Base-by-base conservation (phyloP, 2,797 vertebrate genomes). In the Microctenopoma lineatum region DNA sequence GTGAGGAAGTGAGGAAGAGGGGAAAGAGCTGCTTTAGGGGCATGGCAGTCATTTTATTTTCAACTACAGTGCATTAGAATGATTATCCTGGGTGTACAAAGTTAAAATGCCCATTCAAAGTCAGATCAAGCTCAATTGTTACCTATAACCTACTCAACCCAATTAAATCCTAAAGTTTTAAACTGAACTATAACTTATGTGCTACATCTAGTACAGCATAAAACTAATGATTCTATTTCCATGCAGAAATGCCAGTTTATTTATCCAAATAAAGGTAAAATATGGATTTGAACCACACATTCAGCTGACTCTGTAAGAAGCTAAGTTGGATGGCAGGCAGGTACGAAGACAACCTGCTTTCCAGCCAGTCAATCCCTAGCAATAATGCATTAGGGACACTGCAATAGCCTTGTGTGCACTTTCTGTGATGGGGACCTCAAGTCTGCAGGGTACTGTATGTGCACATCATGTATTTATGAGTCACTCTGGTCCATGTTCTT, bases 41-140 rank as follows among this genome's bases (percentile, higher is more conserved):
- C 26, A 45, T 5, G 41, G 27, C 10, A 70, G 68, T 36, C 47
- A 52, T 79, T 80, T 77, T 29, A 75, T 59, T 69, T 55, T 39
- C 66, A 76, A 25, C 66, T 77, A 54, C 57, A 85, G 50, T 52
- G 66, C 60, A 60, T 80, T 66, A 53, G 44, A 72, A 79, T 32
- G 2, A 77, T 61, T 69, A 69, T 32, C 69, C 80, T 65, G 16
- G 61, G 64, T 66, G 63, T 50, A 64, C 75, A 73, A 27, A 38
- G 55, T 29, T 45, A 51, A 59, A 70, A 64, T 5, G 34, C 44
- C 3, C 7, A 51, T n/a, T 7, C 10, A 32, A 32, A 60, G 69
- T 60, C 29, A 64, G 58, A 59, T 46, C 8, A 13, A 71, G 67
- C 62, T 67, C 50, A 61, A 70, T 85, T n/a, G 25, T 26, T 51